These are phyloP conservation scores for Antheraea mylitta DNA, from an alignment of 1,140 invertebrate species.

Conservation along the genomic window DNA sequence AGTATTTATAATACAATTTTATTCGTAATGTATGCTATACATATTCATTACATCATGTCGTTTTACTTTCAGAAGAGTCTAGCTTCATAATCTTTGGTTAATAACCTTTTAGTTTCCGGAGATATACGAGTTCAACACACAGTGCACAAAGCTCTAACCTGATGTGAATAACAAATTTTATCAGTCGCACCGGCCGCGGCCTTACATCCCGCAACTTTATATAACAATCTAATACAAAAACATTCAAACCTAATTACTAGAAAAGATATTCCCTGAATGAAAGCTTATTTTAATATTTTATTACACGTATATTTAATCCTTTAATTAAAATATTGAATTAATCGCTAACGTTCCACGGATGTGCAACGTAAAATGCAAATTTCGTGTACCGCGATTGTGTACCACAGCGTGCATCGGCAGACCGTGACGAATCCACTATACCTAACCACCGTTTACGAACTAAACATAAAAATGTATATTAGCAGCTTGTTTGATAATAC, in stretches of 20 bases:
- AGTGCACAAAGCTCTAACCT: not conserved
- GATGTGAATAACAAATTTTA: constrained; percentile 3
- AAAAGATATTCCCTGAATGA: not conserved
- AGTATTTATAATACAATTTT: too few species aligned
- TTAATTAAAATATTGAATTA: constrained; percentile 42
- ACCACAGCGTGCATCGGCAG: constrained; percentile 45
- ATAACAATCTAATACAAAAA: too few species aligned
- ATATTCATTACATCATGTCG: too few species aligned
- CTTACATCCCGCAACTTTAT: too few species aligned
- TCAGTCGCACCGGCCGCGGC: not conserved
- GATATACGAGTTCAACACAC: not conserved
- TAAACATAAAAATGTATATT: constrained; percentile 56
- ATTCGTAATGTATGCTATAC: too few species aligned
- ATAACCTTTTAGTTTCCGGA: not conserved
- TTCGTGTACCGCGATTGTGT: constrained; percentile 57
- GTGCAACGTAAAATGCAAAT: constrained; percentile 64
- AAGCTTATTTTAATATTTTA: not conserved
- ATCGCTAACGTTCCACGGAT: constrained; percentile 51
- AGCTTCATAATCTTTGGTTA: not conserved
- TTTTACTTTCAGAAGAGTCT: not conserved
- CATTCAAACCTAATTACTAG: too few species aligned
- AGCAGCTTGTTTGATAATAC: constrained; percentile 32
- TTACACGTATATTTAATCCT: not conserved
- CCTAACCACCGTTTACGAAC: constrained; percentile 30
- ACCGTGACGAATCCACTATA: constrained; percentile 53